Base-by-base conservation (phyloP, 1,140 invertebrate species). In the Popillia japonica region DNA sequence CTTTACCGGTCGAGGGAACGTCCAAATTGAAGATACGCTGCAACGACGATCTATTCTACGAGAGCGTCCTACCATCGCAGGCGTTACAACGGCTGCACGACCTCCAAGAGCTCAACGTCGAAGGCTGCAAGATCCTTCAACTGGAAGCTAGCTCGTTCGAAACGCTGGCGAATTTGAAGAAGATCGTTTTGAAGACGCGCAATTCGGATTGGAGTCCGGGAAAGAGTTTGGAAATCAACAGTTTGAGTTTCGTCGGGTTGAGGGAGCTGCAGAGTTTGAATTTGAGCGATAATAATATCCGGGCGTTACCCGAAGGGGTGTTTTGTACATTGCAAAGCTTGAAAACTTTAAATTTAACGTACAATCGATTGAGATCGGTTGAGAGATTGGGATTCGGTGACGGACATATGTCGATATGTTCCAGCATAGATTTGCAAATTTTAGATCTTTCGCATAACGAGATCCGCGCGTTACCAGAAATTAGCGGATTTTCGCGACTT, bases 391-490 rank as follows among this genome's bases (percentile, higher is more conserved):
- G 95, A 8, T 90, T 94, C 82, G 90, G 89, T 55, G 88, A 88
- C 82, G 89, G 88, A 73, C 89, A 89, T 78, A 78, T 80, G 73
- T 82, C 78, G 82, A 81, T 89, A 85, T 84, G 89, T 86, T 88
- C 91, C 64, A 85, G 90, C 79, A 88, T 88, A 81, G 89, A 93
- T 79, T 83, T 96, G 40, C 90, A 92, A 23, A 89, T 92, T 22
- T 86, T 97, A 4, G 95, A 97, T 84, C 86, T 96, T 6, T 95
- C 95, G 17, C 89, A 91, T 78, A 96, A 96, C 85, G 92, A 94
- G 81, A 88, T 96, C 40, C 90, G 90, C 48, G 88, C 89, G 40
- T 84, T 96, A 7, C 88, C 91, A 0, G 92, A 94, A 76, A 91
- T 93, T 41, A 93, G 94, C 20, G 93, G 93, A 59, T 88, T 96